Base-by-base conservation (phyloP, 2,888 invertebrate species). In the Limnephilus lunatus region DNA sequence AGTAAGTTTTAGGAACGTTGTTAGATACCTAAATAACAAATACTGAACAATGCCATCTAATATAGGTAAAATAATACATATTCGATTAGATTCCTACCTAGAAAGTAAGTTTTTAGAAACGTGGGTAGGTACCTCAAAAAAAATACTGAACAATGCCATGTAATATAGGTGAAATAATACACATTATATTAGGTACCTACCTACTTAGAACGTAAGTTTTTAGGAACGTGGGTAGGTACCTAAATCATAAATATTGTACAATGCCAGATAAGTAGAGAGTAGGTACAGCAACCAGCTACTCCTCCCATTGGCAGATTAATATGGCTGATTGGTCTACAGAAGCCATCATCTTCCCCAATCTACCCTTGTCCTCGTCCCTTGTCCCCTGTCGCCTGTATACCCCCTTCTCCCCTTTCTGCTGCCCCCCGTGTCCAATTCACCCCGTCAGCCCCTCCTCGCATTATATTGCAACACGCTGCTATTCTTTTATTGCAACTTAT, bases 291-390 rank as follows among this genome's bases (percentile, higher is more conserved):
- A n/a, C 9, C 25, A 83, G 35, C 35, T 35, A 83, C 83, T 35
- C 83, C 83, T 83, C 83, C 83, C 83, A 83, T 39, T 83, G 83
- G 19, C 25, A 39, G 83, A 31, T 83, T 83, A 83, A 83, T 83
- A 35, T 83, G 32, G 32, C 83, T 83, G 83, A 83, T 83, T 83
- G 83, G 83, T 83, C 83, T 83, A 83, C 83, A 83, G 35, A 39
- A 39, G 83, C 83, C 83, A 39, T 83, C 83, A 39, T 83, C 83
- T 83, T 83, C 83, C 35, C 83, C 83, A 83, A 83, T 83, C 83
- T 83, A 83, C 83, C 83, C 83, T 83, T 83, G 83, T 83, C 35
- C 32, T 35, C 2, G 83, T 39, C 32, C 83, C 68, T 68, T 68
- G 68, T 68, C 68, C 68, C 68, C 25, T 68, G 68, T 68, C 68